Evolutionary conservation across 2,888 invertebrate species (phyloP), one percentile per base, ranked within the genome.

Genomic region (Rhogogaster chlorosoma): DNA sequence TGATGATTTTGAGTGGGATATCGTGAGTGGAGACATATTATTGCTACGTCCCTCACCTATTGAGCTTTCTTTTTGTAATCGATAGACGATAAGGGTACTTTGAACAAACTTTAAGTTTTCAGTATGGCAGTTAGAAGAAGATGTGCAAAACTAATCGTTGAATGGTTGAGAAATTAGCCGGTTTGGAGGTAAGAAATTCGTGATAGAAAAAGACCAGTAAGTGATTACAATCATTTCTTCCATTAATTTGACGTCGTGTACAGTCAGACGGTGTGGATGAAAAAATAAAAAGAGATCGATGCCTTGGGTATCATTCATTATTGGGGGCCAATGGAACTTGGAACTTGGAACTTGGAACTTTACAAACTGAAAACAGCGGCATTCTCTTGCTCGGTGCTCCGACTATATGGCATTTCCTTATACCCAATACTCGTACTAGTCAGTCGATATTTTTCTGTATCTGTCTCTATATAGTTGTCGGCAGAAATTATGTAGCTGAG

Each of bases 251-350:
- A 67, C 32, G 15, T 32, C 29, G 26, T 32, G 26, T 38, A 42
- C 18, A 22, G 26, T 12, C 2, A 42, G 36, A 73, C 73, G 26
- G 10, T 42, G 38, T 42, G 42, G 73, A 42, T 73, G 73, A 26
- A 45, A 29, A 71, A n/a, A n/a, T n/a, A 67, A 29, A 12, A 12
- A 73, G 42, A 42, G 42, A 73, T 42, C 26, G 36, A 45, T 49
- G 45, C 49, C 49, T 32, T n/a, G 77, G 77, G 77, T 45, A 77
- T 77, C 26, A 36, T 53, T 67, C 15, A 4, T 53, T 77, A 57
- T 77, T 80, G 61, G 80, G 80, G 80, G 80, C 80, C 80, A 80
- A 80, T 80, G 80, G 38, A 77, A 53, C 36, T 77, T 77, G 22
- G 53, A 42, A 3, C n/a, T n/a, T 80, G 80, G 38, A 77, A 53